phyloP scores from a whole-genome alignment of 2,888 invertebrate species.

The Drosophila anomalata region DNA sequence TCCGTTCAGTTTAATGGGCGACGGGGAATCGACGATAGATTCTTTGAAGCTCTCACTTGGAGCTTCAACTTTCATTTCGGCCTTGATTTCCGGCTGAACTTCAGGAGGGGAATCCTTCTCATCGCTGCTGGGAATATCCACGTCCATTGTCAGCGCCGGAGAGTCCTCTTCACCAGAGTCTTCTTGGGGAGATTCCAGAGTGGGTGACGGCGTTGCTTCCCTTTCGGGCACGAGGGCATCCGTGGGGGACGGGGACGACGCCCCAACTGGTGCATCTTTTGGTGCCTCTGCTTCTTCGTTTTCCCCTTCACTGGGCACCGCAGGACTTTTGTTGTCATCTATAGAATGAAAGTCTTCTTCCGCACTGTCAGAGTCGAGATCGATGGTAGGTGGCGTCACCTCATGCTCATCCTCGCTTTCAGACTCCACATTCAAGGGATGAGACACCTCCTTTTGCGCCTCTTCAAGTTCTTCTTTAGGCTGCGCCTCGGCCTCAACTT shows the following conservation, averaged over 20 bases:
- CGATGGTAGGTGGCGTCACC: slow-evolving; percentile 6
- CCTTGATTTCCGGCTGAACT: background rate
- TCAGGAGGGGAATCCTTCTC: slow-evolving; percentile 25
- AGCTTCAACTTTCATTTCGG: background rate
- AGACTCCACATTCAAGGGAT: background rate
- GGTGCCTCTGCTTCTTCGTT: background rate
- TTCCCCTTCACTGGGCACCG: slow-evolving; percentile 1
- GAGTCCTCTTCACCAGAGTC: slow-evolving; percentile 30
- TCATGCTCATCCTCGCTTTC: slow-evolving; percentile 6
- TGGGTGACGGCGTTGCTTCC: slow-evolving; percentile 1
- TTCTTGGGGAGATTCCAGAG: slow-evolving; percentile 5
- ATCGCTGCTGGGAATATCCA: slow-evolving; percentile 38
- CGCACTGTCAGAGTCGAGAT: slow-evolving; percentile 18
- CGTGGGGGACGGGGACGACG: background rate
- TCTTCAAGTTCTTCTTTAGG: background rate
- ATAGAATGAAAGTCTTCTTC: slow-evolving; percentile 20
- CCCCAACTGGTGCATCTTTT: slow-evolving; percentile 6
- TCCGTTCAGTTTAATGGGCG: slow-evolving; percentile 38
- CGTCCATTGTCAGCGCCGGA: slow-evolving; percentile 50
- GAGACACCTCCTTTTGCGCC: too few species aligned
- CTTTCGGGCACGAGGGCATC: background rate
- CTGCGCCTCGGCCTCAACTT: background rate
- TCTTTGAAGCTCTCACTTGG: background rate
- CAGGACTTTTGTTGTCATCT: slow-evolving; percentile 20
- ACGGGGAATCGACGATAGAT: background rate